These are phyloP conservation scores for Rachycentron canadum DNA, from an alignment of 2,797 vertebrate species.

Conservation along the genomic window DNA sequence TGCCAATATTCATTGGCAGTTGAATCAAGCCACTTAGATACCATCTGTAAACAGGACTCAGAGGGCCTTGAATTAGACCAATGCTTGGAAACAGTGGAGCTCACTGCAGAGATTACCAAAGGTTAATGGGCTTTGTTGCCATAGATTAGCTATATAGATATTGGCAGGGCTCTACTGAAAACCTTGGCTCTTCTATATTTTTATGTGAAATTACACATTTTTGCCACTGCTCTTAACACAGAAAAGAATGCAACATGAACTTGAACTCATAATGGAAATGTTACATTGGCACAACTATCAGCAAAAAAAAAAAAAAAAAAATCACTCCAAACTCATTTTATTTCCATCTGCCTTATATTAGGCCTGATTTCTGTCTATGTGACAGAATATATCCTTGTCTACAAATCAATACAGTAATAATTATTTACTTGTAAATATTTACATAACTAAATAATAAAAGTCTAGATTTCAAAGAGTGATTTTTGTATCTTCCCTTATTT, in stretches of 20 bases:
- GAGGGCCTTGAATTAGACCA: constrained; percentile 81
- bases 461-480: background rate
- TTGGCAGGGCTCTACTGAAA: constrained; percentile 52
- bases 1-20: constrained; percentile 88
- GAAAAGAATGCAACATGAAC: background rate
- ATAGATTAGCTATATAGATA: constrained; percentile 75
- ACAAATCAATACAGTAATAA: background rate
- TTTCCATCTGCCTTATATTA: constrained; percentile 2
- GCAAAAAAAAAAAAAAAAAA: background rate
- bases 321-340: background rate
- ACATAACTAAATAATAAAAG: background rate
- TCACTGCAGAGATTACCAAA: constrained; percentile 76
- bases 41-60: constrained; percentile 84
- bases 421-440: background rate
- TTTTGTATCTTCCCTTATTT: background rate
- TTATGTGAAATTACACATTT: constrained; percentile 30
- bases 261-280: constrained; percentile 23
- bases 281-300: background rate
- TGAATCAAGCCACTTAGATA: constrained; percentile 88
- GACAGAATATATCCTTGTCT: background rate
- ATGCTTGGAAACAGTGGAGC: constrained; percentile 71
- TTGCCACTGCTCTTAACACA: background rate
- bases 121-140: constrained; percentile 79
- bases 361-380: constrained; percentile 8
- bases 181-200: constrained; percentile 25